These are phyloP conservation scores for Psilopsiagon aymara DNA, from an alignment of 2,113 vertebrate genomes.

Conservation along the genomic window DNA sequence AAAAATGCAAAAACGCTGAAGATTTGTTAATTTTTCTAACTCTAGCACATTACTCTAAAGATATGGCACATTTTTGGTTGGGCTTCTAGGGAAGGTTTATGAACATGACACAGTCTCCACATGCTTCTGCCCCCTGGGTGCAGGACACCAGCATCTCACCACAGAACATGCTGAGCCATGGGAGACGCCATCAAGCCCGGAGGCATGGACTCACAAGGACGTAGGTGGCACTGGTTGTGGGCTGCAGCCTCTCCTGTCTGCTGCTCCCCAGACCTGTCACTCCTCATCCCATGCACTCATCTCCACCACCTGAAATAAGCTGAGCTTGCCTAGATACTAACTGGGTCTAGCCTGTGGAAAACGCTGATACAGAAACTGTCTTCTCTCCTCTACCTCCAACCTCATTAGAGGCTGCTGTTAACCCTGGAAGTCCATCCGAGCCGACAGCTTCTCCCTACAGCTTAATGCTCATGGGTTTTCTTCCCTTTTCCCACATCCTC, in stretches of 20 bases:
- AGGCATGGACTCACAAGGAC: background rate
- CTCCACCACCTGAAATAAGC: background rate
- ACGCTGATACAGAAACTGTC: background rate
- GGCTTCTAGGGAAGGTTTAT: background rate
- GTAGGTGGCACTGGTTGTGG: fast-evolving
- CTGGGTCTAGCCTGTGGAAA: background rate
- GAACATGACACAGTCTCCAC: fast-evolving
- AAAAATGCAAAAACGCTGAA: background rate
- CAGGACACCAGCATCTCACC: background rate
- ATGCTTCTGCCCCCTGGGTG: fast-evolving
- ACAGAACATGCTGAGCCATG: fast-evolving
- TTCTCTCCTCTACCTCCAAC: background rate
- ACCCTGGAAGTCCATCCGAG: fast-evolving
- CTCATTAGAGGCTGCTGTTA: background rate
- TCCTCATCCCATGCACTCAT: fast-evolving
- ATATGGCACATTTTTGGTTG: fast-evolving
- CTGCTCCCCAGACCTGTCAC: background rate
- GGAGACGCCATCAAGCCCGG: background rate
- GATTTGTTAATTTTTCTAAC: background rate
- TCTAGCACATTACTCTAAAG: background rate
- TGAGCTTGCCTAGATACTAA: background rate
- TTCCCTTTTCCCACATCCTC: background rate
- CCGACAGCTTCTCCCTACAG: background rate
- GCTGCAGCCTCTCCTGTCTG: background rate
- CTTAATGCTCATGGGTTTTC: fast-evolving